These are phyloP conservation scores for Balanococcus diminutus DNA, from an alignment of 2,888 invertebrate species.

Conservation along the genomic window DNA sequence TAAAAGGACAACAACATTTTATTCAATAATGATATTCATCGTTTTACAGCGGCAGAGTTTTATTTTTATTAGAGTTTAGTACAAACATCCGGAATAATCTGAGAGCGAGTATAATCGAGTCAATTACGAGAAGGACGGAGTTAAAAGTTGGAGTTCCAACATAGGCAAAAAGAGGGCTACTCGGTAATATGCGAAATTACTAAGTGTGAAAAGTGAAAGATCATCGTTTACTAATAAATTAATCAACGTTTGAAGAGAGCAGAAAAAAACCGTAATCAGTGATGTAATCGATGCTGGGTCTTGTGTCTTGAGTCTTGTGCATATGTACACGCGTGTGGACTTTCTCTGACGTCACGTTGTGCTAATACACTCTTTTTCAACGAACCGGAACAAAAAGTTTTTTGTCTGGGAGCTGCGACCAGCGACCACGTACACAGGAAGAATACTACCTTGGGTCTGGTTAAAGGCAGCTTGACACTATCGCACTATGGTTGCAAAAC, in stretches of 20 bases:
- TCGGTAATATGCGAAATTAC: not conserved
- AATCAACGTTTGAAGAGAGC: not conserved
- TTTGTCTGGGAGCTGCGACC: not conserved
- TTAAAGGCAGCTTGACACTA: constrained; percentile 10
- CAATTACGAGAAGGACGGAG: constrained; percentile 20
- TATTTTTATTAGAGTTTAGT: constrained; percentile 21
- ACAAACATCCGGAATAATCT: constrained; percentile 17
- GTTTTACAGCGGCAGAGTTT: not conserved
- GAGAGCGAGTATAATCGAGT: not conserved
- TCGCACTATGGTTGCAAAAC: not conserved
- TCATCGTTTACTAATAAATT: constrained; percentile 42
- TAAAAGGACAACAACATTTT: constrained; percentile 38
- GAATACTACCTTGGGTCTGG: not conserved
- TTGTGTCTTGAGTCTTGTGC: too few relatives aligned
- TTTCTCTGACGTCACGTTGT: constrained; percentile 49
- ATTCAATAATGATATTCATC: not conserved
- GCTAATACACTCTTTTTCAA: constrained; percentile 15
- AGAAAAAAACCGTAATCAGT: not conserved
- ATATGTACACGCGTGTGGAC: not conserved
- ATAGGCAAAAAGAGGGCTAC: not conserved
- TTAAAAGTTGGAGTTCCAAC: not conserved
- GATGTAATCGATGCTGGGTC: not conserved
- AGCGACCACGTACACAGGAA: constrained; percentile 19
- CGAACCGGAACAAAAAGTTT: constrained; percentile 46
- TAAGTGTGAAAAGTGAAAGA: constrained; percentile 37